Conservation (phyloP, 2,888 invertebrate species). For the Bugulina stolonifera region DNA sequence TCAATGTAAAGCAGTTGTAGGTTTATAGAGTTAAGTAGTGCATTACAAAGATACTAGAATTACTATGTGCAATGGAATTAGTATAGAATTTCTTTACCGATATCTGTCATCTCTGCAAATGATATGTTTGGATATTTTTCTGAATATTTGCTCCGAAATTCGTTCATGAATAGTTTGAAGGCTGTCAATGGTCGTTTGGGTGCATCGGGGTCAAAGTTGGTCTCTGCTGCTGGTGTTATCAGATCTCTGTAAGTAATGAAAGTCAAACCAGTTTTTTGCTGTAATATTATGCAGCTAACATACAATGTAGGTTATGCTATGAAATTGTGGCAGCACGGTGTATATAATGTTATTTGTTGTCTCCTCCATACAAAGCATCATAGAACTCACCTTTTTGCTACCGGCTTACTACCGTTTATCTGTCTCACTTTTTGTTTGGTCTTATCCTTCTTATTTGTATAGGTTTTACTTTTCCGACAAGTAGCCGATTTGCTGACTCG, state of each 20-base stretch:
- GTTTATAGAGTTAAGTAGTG: too few relatives aligned
- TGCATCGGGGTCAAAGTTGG: background rate
- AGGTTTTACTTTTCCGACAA: background rate
- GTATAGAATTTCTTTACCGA: background rate
- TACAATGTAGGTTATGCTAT: too few relatives aligned
- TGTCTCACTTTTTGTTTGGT: background rate
- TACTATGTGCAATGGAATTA: too few relatives aligned
- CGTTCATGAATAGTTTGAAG: slow-evolving; percentile 24
- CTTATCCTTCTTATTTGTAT: background rate
- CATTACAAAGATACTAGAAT: too few relatives aligned
- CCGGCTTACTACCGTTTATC: background rate
- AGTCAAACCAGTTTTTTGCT: too few relatives aligned
- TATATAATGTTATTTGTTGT: too few relatives aligned
- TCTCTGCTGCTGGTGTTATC: slow-evolving; percentile 3
- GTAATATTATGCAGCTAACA: too few relatives aligned
- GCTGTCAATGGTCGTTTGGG: slow-evolving; percentile 2
- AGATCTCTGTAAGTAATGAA: slow-evolving; percentile 6
- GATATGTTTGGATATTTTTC: slow-evolving; percentile 6
- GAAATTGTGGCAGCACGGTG: too few relatives aligned
- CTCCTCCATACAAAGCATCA: too few relatives aligned
- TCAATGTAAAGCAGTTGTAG: too few relatives aligned
- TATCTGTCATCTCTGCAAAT: slow-evolving; percentile 22
- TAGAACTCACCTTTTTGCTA: background rate
- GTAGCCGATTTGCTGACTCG: background rate
- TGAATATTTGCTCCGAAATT: slow-evolving; percentile 14